A percentile compares a stretch with the other conserved stretches of the same genome.
These are phyloP conservation scores for Petrosia ficiformis DNA, from an alignment of 37 sponge, comb jelly and placozoan species.

Conservation along the genomic window DNA sequence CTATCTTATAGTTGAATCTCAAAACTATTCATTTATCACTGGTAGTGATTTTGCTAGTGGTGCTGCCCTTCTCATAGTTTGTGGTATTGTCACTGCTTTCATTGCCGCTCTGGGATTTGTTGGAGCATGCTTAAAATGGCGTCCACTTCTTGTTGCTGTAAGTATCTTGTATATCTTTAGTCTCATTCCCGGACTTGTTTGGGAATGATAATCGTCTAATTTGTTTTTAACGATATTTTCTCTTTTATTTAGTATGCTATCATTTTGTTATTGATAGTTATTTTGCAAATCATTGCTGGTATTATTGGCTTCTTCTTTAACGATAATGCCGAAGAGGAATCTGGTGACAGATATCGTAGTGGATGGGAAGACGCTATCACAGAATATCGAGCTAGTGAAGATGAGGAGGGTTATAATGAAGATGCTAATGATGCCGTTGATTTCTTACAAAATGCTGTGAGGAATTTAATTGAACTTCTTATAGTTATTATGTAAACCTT, in stretches of 20 bases:
- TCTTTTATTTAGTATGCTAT: constrained; percentile 39
- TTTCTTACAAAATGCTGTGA: constrained; percentile 29
- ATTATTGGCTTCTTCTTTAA: constrained; percentile 54
- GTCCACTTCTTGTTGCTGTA: constrained; percentile 48
- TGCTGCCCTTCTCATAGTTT: constrained; percentile 36
- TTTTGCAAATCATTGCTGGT: constrained; percentile 53
- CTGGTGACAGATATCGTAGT: neutral
- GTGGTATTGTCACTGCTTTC: constrained; percentile 26
- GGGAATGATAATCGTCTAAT: neutral
- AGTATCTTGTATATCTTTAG: neutral
- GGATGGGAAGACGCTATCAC: neutral
- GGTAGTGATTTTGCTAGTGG: constrained; percentile 5
- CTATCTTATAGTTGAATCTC: neutral
- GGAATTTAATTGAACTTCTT: neutral
- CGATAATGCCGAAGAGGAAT: constrained; percentile 22
- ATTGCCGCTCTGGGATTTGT: constrained; percentile 33
- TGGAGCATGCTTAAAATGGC: constrained; percentile 25
- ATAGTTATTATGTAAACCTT: neutral
- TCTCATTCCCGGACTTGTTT: neutral
- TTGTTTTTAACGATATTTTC: neutral
- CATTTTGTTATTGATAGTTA: constrained; percentile 43
- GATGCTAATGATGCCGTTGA: neutral
- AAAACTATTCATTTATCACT: constrained; percentile 12
- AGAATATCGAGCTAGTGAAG: neutral
- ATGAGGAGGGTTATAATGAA: neutral